Conservation (phyloP, 2,888 invertebrate species). For the Leptopterna dolabrata region DNA sequence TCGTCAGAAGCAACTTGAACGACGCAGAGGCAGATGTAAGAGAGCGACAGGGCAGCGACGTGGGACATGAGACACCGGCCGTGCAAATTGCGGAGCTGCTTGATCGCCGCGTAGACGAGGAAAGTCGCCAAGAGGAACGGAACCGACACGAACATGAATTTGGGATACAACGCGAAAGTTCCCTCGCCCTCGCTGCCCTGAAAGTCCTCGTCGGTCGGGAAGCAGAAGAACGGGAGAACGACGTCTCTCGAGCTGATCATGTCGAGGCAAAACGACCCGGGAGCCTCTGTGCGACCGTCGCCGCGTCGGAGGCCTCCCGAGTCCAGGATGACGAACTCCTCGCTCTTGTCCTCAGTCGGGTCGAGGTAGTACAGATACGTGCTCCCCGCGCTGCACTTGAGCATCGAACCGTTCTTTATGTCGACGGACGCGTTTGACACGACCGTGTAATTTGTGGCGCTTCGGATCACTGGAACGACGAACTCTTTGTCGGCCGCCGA, state of each 20-base stretch:
- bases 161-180: slow-evolving; percentile 57
- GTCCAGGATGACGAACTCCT: slow-evolving; percentile 53
- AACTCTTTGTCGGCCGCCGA: neutral
- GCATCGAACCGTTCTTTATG: slow-evolving; percentile 41
- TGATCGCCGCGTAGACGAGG: slow-evolving; percentile 69
- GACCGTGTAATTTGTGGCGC: neutral
- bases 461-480: slow-evolving; percentile 18
- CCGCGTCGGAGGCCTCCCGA: slow-evolving; percentile 36
- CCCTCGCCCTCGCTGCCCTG: slow-evolving; percentile 43
- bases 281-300: slow-evolving; percentile 24
- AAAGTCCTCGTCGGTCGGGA: slow-evolving; percentile 44
- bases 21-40: slow-evolving; percentile 63
- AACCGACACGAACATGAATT: slow-evolving; percentile 70
- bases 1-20: slow-evolving; percentile 62
- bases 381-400: slow-evolving; percentile 40
- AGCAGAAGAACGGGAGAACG: slow-evolving; percentile 58
- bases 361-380: slow-evolving; percentile 54
- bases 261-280: slow-evolving; percentile 55
- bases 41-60: slow-evolving; percentile 63
- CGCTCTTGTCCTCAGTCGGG: slow-evolving; percentile 50
- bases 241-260: slow-evolving; percentile 9
- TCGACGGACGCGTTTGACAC: neutral
- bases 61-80: slow-evolving; percentile 65
- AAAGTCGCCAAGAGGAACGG: slow-evolving; percentile 71
- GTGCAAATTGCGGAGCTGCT: slow-evolving; percentile 69